Evolutionary conservation across 2,888 invertebrate species (phyloP).

Genomic region (Liopterus haemorrhoidalis): DNA sequence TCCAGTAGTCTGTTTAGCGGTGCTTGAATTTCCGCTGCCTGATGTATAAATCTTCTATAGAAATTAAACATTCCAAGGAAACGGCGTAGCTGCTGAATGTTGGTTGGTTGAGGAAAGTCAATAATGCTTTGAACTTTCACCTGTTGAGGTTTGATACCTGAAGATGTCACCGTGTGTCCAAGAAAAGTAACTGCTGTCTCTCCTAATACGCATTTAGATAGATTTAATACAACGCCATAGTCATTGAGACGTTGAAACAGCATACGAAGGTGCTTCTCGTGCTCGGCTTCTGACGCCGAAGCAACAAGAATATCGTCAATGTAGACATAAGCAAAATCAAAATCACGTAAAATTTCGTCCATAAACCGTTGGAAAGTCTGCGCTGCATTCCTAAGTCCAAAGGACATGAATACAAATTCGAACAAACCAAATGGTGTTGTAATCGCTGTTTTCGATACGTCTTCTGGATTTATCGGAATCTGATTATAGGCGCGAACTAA

Average conservation of each 20-base stretch:
- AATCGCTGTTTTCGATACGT: too few relatives aligned
- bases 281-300: constrained; percentile 24
- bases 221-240: constrained; percentile 29
- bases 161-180: constrained; percentile 13
- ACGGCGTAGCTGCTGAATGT: constrained; percentile 13
- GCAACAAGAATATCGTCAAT: constrained; percentile 35
- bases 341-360: constrained; percentile 28
- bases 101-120: constrained; percentile 15
- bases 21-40: constrained; percentile 18
- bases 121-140: constrained; percentile 8
- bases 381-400: constrained; percentile 33
- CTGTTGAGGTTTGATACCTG: constrained; percentile 18
- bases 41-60: constrained; percentile 24
- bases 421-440: too few relatives aligned
- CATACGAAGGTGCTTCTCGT: constrained; percentile 25
- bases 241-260: constrained; percentile 30
- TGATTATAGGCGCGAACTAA: constrained; percentile 7
- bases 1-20: constrained; percentile 18
- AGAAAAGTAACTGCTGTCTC: constrained; percentile 18
- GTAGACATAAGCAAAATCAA: constrained; percentile 33
- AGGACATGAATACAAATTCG: constrained; percentile 9
- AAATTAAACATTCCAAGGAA: constrained; percentile 24
- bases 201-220: constrained; percentile 21
- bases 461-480: constrained; percentile 1
- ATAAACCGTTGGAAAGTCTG: constrained; percentile 39